phyloP scores from a whole-genome alignment of 1,140 invertebrate genomes.

The Aphaenogaster ashmeadi region DNA sequence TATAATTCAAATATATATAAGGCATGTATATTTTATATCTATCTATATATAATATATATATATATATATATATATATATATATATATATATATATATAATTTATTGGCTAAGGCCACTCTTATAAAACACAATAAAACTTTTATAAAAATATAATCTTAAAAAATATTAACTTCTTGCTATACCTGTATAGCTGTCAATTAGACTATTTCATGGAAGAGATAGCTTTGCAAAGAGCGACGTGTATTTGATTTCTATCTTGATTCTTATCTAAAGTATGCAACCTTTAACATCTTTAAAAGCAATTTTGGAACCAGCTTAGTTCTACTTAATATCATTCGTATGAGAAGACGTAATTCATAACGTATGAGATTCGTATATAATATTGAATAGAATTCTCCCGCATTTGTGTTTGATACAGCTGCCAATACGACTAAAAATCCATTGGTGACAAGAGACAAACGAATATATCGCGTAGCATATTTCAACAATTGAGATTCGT shows the following conservation, averaged over 20 bases:
- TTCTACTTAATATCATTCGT: conserved; percentile 54
- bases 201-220: conserved; percentile 38
- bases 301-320: conserved; percentile 17
- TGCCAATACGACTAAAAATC: neutral
- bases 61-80: neutral
- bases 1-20: conserved; percentile 30
- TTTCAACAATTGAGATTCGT: conserved; percentile 7
- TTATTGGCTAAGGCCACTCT: conserved; percentile 55
- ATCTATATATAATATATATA: conserved; percentile 13
- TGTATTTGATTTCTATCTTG: conserved; percentile 12
- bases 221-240: conserved; percentile 23
- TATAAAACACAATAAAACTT: conserved; percentile 49
- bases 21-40: neutral
- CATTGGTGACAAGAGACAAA: neutral
- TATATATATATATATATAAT: conserved; percentile 30
- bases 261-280: conserved; percentile 34
- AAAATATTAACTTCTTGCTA: conserved; percentile 58
- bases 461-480: neutral
- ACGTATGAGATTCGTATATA: conserved; percentile 35
- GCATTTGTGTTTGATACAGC: neutral
- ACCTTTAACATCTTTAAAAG: conserved; percentile 43
- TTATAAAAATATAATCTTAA: conserved; percentile 76
- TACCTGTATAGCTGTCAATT: conserved; percentile 15
- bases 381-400: neutral
- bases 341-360: conserved; percentile 26